phyloP scores from a whole-genome alignment of 2,113 vertebrate genomes.

The Hydropotes inermis region DNA sequence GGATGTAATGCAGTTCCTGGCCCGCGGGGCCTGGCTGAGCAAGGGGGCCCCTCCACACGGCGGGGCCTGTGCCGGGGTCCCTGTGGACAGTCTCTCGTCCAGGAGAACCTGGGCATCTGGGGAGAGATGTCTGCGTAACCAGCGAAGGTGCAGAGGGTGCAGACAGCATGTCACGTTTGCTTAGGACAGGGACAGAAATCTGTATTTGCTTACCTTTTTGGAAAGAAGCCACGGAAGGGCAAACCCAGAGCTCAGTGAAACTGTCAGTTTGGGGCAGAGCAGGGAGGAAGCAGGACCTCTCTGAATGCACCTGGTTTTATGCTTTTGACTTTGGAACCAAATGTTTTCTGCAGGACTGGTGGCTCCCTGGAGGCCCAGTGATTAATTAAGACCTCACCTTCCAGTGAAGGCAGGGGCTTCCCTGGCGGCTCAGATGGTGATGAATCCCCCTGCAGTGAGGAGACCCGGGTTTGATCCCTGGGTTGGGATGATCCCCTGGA shows the following conservation, averaged over 20 bases:
- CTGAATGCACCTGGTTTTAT: neutral
- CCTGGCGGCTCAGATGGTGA: neutral
- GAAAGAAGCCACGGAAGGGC: neutral
- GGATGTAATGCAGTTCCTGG: fast-evolving
- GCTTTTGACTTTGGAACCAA: neutral
- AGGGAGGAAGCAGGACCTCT: fast-evolving
- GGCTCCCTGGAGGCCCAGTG: neutral
- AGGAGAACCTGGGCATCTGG: fast-evolving
- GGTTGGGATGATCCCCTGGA: neutral
- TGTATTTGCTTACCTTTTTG: neutral
- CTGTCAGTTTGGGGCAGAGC: neutral
- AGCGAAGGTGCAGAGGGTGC: fast-evolving
- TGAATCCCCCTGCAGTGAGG: neutral
- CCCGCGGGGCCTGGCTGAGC: fast-evolving
- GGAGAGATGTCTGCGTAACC: fast-evolving
- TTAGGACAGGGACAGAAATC: neutral
- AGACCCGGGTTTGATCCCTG: neutral
- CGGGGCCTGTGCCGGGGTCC: fast-evolving
- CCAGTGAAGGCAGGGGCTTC: neutral
- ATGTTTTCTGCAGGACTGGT: neutral
- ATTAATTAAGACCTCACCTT: neutral
- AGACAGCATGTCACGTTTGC: fast-evolving
- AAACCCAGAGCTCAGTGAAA: neutral
- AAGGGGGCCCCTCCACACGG: fast-evolving
- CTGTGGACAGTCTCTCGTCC: fast-evolving